Conservation (phyloP, 2,888 invertebrate species). For the Elegia similella region DNA sequence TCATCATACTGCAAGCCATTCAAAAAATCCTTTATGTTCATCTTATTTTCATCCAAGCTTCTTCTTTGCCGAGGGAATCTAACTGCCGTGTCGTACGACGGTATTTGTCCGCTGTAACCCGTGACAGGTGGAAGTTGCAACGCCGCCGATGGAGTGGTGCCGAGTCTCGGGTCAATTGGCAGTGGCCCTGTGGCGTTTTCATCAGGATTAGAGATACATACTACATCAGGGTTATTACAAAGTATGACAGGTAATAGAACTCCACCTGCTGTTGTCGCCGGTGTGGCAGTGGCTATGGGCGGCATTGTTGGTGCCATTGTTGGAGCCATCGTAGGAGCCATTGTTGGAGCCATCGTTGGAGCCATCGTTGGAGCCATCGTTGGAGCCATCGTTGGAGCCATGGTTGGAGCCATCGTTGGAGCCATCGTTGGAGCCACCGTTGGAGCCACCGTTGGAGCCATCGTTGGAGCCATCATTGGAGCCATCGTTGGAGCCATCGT, state of each 20-base stretch:
- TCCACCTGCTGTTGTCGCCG: slow-evolving; percentile 46
- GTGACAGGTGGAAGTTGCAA: slow-evolving; percentile 52
- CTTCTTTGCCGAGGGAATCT: slow-evolving; percentile 66
- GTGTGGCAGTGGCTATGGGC: slow-evolving; percentile 28
- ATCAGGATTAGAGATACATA: slow-evolving; percentile 73
- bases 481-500: slow-evolving; percentile 20
- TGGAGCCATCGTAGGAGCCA: slow-evolving; percentile 27
- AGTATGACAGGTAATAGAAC: slow-evolving; percentile 59
- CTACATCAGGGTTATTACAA: slow-evolving; percentile 66
- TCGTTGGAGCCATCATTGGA: slow-evolving; percentile 27
- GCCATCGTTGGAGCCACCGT: slow-evolving; percentile 25
- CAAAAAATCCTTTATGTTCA: slow-evolving; percentile 32
- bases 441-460: slow-evolving; percentile 20
- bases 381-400: slow-evolving; percentile 27
- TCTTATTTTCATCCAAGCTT: slow-evolving; percentile 31
- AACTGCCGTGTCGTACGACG: slow-evolving; percentile 56
- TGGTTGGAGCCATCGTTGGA: slow-evolving; percentile 27
- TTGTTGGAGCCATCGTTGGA: slow-evolving; percentile 21
- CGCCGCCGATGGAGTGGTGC: slow-evolving; percentile 62
- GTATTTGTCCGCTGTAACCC: slow-evolving; percentile 57
- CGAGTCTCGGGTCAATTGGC: slow-evolving; percentile 72
- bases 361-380: slow-evolving; percentile 18
- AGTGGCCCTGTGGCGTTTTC: slow-evolving; percentile 64
- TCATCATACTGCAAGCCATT: slow-evolving; percentile 23
- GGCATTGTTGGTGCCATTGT: slow-evolving; percentile 29